Evolutionary conservation across 2,888 invertebrate species (phyloP), one percentile per base, ranked within the genome.

Genomic region (Diaphora mendica): DNA sequence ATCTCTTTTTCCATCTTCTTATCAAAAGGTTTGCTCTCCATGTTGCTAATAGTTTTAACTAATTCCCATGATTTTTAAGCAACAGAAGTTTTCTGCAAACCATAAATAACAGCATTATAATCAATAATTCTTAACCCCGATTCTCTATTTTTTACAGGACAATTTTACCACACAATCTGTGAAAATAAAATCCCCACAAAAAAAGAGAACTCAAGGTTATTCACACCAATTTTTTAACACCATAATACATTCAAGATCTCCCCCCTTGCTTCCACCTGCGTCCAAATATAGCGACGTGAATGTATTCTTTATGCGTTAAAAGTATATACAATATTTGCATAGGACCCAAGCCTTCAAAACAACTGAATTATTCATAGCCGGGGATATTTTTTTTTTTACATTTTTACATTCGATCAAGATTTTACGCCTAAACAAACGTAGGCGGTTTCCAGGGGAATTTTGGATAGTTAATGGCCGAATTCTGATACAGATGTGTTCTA

Each of bases 361-460:
- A 75, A 33, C 69, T 80, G 77, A 84, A 84, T 84, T 67, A 82
- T 84, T 80, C 77, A 84, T 83, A 26, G 30, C 23, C 17, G 17
- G 23, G 69, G 62, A 42, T 70, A 70, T 77, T n/a, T n/a, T n/a
- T n/a, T n/a, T n/a, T n/a, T n/a, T n/a, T n/a, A n/a, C n/a, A 75
- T 82, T 77, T 80, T 78, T 55, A 55, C 51, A n/a, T 55, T 55
- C 51, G 51, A 55, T 55, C 51, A 55, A 55, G 51, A 55, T 55
- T 55, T 55, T 80, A 75, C 75, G 67, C 70, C 55, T 17, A 68
- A 69, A 65, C 73, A 69, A 69, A 64, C 68, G 30, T 26, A 20
- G 39, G 33, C 51, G 20, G 17, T 73, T 73, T 65, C 26, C n/a
- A 68, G 35, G 55, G 51, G 69, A 11, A 11, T 33, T 62, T 69